These are phyloP conservation scores for Holacanthus passer DNA, from an alignment of 2,113 vertebrate species.

Conservation along the genomic window DNA sequence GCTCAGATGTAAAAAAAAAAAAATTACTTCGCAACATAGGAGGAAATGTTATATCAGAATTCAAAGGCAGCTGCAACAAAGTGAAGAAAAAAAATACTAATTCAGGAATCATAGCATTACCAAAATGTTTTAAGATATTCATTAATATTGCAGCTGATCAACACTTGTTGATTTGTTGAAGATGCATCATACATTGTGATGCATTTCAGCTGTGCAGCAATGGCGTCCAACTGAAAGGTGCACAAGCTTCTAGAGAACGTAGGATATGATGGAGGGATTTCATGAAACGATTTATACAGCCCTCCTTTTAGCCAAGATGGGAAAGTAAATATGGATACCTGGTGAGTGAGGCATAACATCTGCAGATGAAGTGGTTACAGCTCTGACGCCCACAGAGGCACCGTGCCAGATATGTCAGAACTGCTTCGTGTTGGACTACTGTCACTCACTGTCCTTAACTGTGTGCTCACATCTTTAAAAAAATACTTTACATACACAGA, in stretches of 20 bases:
- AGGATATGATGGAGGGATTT: neutral
- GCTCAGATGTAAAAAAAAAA: conserved; percentile 15
- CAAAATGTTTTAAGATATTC: neutral
- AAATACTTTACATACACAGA: neutral
- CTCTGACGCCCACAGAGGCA: neutral
- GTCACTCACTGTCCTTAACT: neutral
- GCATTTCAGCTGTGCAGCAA: neutral
- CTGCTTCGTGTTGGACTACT: conserved; percentile 1
- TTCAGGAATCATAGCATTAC: neutral
- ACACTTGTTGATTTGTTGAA: neutral
- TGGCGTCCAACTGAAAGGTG: neutral
- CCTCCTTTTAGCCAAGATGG: neutral
- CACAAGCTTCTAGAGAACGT: neutral
- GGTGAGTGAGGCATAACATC: conserved; percentile 21
- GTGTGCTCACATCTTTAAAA: neutral
- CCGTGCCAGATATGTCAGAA: conserved; percentile 1
- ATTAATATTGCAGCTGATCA: too few relatives aligned
- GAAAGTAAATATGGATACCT: conserved; percentile 12
- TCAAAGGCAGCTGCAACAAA: too few relatives aligned
- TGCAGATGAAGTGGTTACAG: conserved; percentile 5
- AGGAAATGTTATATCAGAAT: neutral
- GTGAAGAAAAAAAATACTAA: too few relatives aligned
- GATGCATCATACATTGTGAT: neutral
- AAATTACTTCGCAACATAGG: conserved; percentile 19
- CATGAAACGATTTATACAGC: neutral